These are phyloP conservation scores for Apostichopus leukothele DNA, from an alignment of 53 echinoderm and acorn worm species.

Conservation along the genomic window DNA sequence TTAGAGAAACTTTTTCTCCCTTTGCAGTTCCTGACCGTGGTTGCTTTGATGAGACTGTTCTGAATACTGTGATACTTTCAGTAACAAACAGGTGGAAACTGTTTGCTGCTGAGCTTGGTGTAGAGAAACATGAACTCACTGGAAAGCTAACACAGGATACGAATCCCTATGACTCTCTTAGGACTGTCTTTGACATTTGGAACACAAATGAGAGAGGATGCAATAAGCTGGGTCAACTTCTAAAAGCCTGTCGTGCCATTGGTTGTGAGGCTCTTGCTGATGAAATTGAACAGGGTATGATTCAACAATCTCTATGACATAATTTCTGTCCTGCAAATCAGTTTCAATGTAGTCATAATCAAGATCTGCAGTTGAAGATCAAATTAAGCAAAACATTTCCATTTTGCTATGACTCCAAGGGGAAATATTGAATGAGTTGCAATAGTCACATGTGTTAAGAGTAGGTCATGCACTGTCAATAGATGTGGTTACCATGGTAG, in stretches of 20 bases:
- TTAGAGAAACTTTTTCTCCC: too few species aligned
- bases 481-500: too few species aligned
- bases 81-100: not conserved
- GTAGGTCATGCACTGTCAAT: too few species aligned
- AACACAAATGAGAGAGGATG: conserved; percentile 37
- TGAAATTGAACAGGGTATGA: conserved; percentile 74
- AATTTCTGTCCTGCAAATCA: too few species aligned
- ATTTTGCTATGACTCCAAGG: too few species aligned
- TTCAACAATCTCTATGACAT: not conserved
- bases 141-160: not conserved
- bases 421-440: too few species aligned
- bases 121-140: not conserved
- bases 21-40: not conserved
- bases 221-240: conserved; percentile 61
- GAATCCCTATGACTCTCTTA: not conserved
- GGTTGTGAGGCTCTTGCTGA: conserved; percentile 44
- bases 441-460: too few species aligned
- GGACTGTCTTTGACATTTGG: conserved; percentile 44
- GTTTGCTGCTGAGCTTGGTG: not conserved
- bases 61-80: not conserved
- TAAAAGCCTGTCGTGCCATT: conserved; percentile 55
- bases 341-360: too few species aligned
- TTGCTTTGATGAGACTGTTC: not conserved
- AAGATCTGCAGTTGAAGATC: too few species aligned
- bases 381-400: too few species aligned